Evolutionary conservation across 92 coral and sea anemone genomes (phyloP).

Genomic region (Anthopleura xanthogrammica): DNA sequence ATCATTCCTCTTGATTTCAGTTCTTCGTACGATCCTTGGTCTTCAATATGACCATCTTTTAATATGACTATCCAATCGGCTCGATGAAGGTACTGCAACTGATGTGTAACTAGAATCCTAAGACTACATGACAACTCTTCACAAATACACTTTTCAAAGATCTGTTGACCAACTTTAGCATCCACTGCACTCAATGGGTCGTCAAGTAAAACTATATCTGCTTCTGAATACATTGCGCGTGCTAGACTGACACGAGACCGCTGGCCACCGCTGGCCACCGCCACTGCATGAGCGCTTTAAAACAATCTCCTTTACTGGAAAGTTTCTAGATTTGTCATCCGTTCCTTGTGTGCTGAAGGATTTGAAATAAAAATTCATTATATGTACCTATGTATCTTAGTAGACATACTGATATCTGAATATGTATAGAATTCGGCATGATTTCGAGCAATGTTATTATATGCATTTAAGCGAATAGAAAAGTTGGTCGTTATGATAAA

Average conservation of each 20-base stretch:
- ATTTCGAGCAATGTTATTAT: too few relatives aligned
- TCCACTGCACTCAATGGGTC: constrained; percentile 32
- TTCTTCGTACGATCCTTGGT: constrained; percentile 18
- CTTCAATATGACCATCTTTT: constrained; percentile 6
- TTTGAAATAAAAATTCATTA: too few relatives aligned
- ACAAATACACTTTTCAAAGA: constrained; percentile 34
- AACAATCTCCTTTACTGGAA: too few relatives aligned
- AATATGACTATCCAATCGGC: constrained; percentile 9
- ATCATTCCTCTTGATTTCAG: constrained; percentile 6
- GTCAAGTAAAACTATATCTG: constrained; percentile 16
- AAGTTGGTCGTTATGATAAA: too few relatives aligned
- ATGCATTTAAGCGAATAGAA: too few relatives aligned
- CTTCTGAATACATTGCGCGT: constrained; percentile 27
- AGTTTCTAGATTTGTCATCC: too few relatives aligned
- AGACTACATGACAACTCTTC: constrained; percentile 1
- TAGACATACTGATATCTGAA: too few relatives aligned
- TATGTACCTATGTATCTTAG: too few relatives aligned
- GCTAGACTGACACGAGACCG: constrained; percentile 28
- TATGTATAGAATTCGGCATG: too few relatives aligned
- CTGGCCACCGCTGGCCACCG: constrained; percentile 38
- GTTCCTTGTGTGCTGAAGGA: too few relatives aligned
- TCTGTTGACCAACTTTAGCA: constrained; percentile 22
- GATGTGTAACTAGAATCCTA: constrained; percentile 21
- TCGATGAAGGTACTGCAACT: constrained; percentile 8
- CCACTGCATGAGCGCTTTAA: too few relatives aligned